phyloP scores from a whole-genome alignment of 2,888 invertebrate genomes.

The Enchytraeus crypticus region DNA sequence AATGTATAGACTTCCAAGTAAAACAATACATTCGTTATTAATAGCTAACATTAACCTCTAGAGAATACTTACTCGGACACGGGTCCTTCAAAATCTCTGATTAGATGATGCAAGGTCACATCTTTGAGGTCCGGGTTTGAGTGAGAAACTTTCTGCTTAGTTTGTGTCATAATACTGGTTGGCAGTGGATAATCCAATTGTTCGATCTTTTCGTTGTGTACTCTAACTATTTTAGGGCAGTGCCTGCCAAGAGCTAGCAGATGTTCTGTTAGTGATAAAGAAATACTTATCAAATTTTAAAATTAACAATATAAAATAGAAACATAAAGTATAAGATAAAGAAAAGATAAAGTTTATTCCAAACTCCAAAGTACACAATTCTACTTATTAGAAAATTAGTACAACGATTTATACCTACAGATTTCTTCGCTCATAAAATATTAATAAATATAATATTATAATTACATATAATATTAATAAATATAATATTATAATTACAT shows the following conservation, averaged over 20 bases:
- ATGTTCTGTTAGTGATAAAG: conserved; percentile 26
- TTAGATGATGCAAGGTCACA: conserved; percentile 30
- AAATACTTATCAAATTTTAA: neutral
- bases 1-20: too few species aligned
- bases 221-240: conserved; percentile 36
- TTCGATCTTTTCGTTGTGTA: conserved; percentile 37
- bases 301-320: neutral
- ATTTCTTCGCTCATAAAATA: too few species aligned
- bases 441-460: too few species aligned
- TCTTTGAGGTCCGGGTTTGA: conserved; percentile 20
- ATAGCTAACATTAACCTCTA: neutral
- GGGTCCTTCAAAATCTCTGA: conserved; percentile 22
- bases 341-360: too few species aligned
- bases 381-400: too few species aligned
- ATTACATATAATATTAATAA: too few species aligned
- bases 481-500: too few species aligned
- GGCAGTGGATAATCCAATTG: conserved; percentile 35
- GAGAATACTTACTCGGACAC: conserved; percentile 7
- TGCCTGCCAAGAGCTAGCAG: conserved; percentile 23
- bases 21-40: too few species aligned
- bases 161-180: neutral
- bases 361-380: too few species aligned
- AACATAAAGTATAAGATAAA: neutral
- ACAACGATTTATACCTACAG: too few species aligned
- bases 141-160: neutral